These are phyloP conservation scores for Dasypolia templi DNA, from an alignment of 2,888 invertebrate species.

Conservation along the genomic window DNA sequence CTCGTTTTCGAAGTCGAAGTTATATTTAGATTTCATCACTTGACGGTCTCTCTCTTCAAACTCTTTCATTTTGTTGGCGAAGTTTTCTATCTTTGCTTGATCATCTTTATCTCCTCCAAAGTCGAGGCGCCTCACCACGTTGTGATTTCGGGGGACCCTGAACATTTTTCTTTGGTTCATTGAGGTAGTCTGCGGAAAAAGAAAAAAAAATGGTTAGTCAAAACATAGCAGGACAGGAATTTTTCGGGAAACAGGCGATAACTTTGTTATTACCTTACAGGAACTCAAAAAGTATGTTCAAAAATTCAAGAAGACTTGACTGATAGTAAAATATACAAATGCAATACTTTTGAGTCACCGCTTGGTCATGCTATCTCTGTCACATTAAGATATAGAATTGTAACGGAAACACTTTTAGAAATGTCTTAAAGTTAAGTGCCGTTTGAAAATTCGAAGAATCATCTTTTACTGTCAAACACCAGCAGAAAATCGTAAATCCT, in stretches of 20 bases:
- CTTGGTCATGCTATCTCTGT: background rate
- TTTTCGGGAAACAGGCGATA: background rate
- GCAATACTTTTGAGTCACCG: too few species aligned
- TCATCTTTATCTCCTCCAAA: slow-evolving; percentile 69
- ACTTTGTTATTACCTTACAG: background rate
- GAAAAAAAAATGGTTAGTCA: slow-evolving; percentile 40
- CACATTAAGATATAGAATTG: background rate
- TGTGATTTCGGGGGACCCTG: slow-evolving; percentile 71
- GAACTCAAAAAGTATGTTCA: background rate
- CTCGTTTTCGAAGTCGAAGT: slow-evolving; percentile 90
- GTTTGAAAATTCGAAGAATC: background rate
- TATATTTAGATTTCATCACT: slow-evolving; percentile 85
- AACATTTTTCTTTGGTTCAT: slow-evolving; percentile 74
- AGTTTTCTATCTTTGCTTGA: slow-evolving; percentile 76
- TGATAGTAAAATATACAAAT: background rate
- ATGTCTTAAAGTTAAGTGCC: background rate
- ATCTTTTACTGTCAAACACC: background rate
- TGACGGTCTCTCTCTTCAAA: slow-evolving; percentile 65
- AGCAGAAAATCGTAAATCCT: background rate
- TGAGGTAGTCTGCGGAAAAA: slow-evolving; percentile 77
- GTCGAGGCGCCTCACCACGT: slow-evolving; percentile 84
- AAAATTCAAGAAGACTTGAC: background rate
- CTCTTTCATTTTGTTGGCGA: slow-evolving; percentile 77
- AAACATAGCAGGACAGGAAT: background rate
- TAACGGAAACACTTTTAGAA: background rate